Percentiles rank a stretch among this genome's conserved stretches.
phyloP scores from a whole-genome alignment of 2,888 invertebrate species.

The Pollenia amentaria region DNA sequence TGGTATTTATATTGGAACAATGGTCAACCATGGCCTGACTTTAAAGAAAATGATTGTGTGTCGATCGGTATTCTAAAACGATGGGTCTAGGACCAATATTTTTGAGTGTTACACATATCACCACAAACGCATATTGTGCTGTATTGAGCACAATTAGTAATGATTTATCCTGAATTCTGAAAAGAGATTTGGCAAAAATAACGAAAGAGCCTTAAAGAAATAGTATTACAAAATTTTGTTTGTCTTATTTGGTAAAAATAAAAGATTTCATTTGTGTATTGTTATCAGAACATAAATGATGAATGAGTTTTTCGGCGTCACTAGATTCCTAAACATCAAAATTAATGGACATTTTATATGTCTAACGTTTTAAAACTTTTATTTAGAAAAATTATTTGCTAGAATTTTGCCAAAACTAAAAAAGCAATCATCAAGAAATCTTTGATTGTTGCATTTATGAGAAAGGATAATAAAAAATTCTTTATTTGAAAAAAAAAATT shows the following conservation, averaged over 20 bases:
- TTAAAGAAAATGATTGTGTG: too few relatives aligned
- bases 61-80: too few relatives aligned
- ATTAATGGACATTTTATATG: conserved; percentile 42
- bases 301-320: conserved; percentile 37
- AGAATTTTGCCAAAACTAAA: conserved; percentile 51
- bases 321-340: neutral
- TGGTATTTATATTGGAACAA: too few relatives aligned
- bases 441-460: conserved; percentile 33
- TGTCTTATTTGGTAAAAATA: neutral
- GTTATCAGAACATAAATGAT: conserved; percentile 8
- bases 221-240: too few relatives aligned
- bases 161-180: too few relatives aligned
- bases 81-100: too few relatives aligned
- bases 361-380: neutral
- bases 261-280: neutral
- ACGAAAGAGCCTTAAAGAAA: too few relatives aligned
- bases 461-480: neutral
- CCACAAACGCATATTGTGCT: too few relatives aligned
- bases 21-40: too few relatives aligned
- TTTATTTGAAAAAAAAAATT: neutral
- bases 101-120: too few relatives aligned
- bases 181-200: too few relatives aligned
- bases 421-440: conserved; percentile 32
- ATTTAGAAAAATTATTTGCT: conserved; percentile 18
- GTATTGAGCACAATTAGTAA: too few relatives aligned